phyloP scores from a whole-genome alignment of 2,888 invertebrate species.

The Ophion ventricosus region DNA sequence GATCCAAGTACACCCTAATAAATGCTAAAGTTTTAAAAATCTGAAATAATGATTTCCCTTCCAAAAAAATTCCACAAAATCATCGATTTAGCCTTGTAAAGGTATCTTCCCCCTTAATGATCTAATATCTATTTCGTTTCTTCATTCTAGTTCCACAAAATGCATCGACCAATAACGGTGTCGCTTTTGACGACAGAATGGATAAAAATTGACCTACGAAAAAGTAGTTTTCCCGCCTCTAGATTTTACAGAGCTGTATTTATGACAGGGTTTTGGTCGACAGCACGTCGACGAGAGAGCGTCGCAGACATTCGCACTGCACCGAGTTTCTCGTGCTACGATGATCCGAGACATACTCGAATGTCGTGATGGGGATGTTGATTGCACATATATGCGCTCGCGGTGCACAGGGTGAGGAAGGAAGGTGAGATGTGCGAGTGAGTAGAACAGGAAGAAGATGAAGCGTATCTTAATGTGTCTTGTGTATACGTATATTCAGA shows the following conservation, averaged over 20 bases:
- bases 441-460: slow-evolving; percentile 16
- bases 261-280: not conserved
- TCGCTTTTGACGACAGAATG: not conserved
- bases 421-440: slow-evolving; percentile 67
- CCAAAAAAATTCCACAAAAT: too few relatives aligned
- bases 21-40: too few relatives aligned
- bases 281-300: slow-evolving; percentile 16
- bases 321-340: slow-evolving; percentile 75
- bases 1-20: too few relatives aligned
- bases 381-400: slow-evolving; percentile 36
- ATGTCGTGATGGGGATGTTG: slow-evolving; percentile 30
- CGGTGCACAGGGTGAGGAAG: slow-evolving; percentile 68
- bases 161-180: too few relatives aligned
- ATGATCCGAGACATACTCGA: slow-evolving; percentile 57
- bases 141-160: too few relatives aligned
- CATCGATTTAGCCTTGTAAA: too few relatives aligned
- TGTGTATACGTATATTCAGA: not conserved
- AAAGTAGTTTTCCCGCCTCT: not conserved
- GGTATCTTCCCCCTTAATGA: too few relatives aligned
- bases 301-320: not conserved
- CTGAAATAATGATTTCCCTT: too few relatives aligned
- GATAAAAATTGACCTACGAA: not conserved
- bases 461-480: not conserved
- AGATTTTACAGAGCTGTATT: not conserved
- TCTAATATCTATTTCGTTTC: too few relatives aligned